A percentile compares a stretch with the other conserved stretches of the same genome.
Conservation (phyloP, 2,797 vertebrate species). For the Cryptoprocta ferox region DNA sequence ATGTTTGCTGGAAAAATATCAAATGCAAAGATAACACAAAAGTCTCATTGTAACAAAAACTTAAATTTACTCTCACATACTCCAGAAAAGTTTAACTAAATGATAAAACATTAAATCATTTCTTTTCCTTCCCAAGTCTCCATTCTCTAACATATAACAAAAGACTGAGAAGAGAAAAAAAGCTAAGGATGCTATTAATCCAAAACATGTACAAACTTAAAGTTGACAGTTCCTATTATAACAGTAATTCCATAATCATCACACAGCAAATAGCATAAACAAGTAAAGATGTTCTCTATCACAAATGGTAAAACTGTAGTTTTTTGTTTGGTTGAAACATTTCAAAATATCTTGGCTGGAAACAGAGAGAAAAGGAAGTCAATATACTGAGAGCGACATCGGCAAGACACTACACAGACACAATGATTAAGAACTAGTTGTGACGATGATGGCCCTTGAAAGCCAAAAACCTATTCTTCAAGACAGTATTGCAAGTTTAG, state of each 20-base stretch:
- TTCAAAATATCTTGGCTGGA: slow-evolving; percentile 21
- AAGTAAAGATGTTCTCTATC: not conserved
- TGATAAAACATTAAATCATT: not conserved
- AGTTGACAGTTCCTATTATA: not conserved
- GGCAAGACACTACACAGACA: slow-evolving; percentile 5
- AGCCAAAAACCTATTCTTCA: not conserved
- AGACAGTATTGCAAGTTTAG: not conserved
- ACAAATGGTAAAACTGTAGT: not conserved
- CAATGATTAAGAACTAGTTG: not conserved
- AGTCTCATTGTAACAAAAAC: not conserved
- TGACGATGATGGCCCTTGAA: not conserved
- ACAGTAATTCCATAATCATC: not conserved
- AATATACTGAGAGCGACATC: not conserved
- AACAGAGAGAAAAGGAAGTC: not conserved
- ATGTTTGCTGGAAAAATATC: not conserved
- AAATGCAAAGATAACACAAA: slow-evolving; percentile 24
- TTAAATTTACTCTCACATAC: not conserved
- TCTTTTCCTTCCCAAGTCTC: not conserved
- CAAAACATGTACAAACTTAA: not conserved
- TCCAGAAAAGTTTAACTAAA: not conserved
- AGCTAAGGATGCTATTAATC: not conserved
- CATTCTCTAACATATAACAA: not conserved
- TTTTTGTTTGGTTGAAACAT: not conserved
- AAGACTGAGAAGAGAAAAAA: not conserved
- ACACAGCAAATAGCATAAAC: not conserved